These are phyloP conservation scores for Cylloceria caligata DNA, from an alignment of 2,888 invertebrate species.

Conservation along the genomic window DNA sequence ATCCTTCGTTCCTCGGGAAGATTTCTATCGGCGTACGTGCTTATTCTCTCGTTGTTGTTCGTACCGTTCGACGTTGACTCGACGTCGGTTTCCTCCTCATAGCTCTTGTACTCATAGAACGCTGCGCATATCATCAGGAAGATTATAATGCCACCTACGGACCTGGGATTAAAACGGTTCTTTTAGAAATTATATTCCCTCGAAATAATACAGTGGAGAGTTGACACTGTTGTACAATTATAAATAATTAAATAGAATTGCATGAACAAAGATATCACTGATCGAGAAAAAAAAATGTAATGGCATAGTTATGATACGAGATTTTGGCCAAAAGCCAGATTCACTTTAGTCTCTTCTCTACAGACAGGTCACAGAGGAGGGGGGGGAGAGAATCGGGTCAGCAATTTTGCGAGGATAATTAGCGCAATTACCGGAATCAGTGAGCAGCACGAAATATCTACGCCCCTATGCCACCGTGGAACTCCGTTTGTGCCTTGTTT, in stretches of 20 bases:
- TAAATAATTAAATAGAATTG: slow-evolving; percentile 18
- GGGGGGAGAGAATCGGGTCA: slow-evolving; percentile 50
- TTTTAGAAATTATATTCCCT: too few relatives aligned
- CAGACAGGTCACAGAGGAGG: slow-evolving; percentile 13
- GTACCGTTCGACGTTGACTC: slow-evolving; percentile 82
- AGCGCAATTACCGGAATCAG: slow-evolving; percentile 52
- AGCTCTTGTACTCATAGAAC: slow-evolving; percentile 88
- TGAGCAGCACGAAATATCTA: slow-evolving; percentile 23
- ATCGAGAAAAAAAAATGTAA: slow-evolving; percentile 10
- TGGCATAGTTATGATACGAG: slow-evolving; percentile 43
- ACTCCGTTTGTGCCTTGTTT: background rate
- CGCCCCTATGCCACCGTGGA: background rate
- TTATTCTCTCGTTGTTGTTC: slow-evolving; percentile 84
- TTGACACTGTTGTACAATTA: background rate
- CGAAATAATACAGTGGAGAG: background rate
- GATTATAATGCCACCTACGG: slow-evolving; percentile 85
- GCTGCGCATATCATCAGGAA: slow-evolving; percentile 88
- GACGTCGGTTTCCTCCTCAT: slow-evolving; percentile 85
- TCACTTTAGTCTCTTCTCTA: slow-evolving; percentile 46
- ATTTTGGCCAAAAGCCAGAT: slow-evolving; percentile 60
- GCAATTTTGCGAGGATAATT: slow-evolving; percentile 56
- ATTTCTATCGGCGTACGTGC: slow-evolving; percentile 85
- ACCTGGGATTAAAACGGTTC: slow-evolving; percentile 83
- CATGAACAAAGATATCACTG: background rate
- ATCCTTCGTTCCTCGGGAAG: slow-evolving; percentile 75